Base-by-base conservation (phyloP, 2,797 vertebrate species). In the Tokudaia muenninki region DNA sequence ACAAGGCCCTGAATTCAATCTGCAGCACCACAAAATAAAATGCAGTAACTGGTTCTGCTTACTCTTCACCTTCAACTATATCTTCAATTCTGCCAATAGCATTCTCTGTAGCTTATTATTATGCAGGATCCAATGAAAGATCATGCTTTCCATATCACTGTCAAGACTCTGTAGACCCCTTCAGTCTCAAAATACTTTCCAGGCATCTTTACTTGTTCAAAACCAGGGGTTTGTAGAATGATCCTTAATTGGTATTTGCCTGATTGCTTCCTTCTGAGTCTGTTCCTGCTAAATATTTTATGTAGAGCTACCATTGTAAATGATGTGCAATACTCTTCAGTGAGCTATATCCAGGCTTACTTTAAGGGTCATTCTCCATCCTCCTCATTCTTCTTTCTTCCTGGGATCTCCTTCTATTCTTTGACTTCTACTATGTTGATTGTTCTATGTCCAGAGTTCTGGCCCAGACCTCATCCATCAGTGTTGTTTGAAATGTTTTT, bases 281-380 rank as follows among this genome's bases (percentile, higher is more conserved):
- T 34, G 34, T 84, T 87, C n/a, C 52, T 47, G 31, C 29, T 87
- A 90, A 79, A 90, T 94, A 75, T 91, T 90, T 93, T 55, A 61
- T 57, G 31, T 21, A 19, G 4, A 6, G 50, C 81, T 57, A 77
- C 72, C 24, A 34, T 34, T 37, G 52, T 29, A 41, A 31, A n/a
- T 47, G n/a, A 70, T 37, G 5, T 31, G 10, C 24, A 91, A 59
- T 70, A 74, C 10, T 21, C 26, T 44, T 67, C 55, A 50, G 4
- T 52, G 14, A 21, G 11, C 50, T 52, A 44, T 29, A 52, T 44
- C 47, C 61, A 91, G 75, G n/a, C 72, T 70, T 70, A 80, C 19
- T 59, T 90, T 79, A 63, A 79, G 6, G 55, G 44, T 86, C 52
- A 34, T 52, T 61, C 55, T 82, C 22, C 8, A 31, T 70, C 77